Conservation (phyloP, 1,140 invertebrate species). For the Calliopsis andreniformis region DNA sequence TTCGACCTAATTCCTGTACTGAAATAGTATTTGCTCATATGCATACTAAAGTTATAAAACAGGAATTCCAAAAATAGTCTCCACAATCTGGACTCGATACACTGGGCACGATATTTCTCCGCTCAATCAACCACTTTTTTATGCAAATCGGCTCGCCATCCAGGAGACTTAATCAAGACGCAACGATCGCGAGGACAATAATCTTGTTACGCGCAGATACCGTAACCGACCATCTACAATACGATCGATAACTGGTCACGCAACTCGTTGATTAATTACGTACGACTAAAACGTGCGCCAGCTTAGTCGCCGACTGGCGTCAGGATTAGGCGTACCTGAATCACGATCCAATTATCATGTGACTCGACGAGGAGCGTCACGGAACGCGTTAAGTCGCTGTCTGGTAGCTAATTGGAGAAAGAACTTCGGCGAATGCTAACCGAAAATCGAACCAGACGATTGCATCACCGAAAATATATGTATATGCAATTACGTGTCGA, state of each 20-base stretch:
- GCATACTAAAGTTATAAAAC: too few relatives aligned
- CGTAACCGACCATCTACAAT: slow-evolving; percentile 50
- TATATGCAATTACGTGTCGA: too few relatives aligned
- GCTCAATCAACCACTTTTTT: not conserved
- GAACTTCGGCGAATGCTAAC: not conserved
- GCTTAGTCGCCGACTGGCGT: not conserved
- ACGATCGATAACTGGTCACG: slow-evolving; percentile 53
- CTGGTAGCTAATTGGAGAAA: slow-evolving; percentile 40
- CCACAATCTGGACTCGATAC: too few relatives aligned
- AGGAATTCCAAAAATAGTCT: too few relatives aligned
- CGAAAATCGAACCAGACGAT: slow-evolving; percentile 21
- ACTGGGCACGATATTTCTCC: too few relatives aligned
- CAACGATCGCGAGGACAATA: slow-evolving; percentile 49
- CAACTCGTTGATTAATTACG: slow-evolving; percentile 60
- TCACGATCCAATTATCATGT: slow-evolving; percentile 64
- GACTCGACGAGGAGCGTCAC: slow-evolving; percentile 4
- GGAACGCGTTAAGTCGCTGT: slow-evolving; percentile 17
- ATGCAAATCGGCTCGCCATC: slow-evolving; percentile 41
- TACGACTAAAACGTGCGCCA: slow-evolving; percentile 35
- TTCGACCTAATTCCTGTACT: too few relatives aligned
- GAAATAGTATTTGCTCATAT: too few relatives aligned
- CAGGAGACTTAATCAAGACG: slow-evolving; percentile 45
- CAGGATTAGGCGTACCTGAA: slow-evolving; percentile 50
- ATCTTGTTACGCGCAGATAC: slow-evolving; percentile 54
- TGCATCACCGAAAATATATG: too few relatives aligned